A percentile compares a stretch with the other conserved stretches of the same genome.
Conservation (phyloP, 1,140 invertebrate genomes). For the Leguminivora glycinivorella region DNA sequence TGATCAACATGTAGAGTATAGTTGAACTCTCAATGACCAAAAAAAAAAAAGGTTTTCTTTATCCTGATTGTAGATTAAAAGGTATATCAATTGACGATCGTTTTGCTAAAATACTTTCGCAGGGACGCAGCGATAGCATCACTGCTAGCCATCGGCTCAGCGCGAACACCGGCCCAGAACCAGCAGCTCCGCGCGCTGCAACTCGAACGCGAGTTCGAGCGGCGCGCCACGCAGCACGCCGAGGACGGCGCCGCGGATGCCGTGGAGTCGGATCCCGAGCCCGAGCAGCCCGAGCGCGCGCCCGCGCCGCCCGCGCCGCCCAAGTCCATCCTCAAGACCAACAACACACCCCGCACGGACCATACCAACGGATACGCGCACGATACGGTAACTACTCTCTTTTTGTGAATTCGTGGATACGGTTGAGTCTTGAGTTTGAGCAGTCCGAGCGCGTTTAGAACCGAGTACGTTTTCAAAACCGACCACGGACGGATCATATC, state of each 20-base stretch:
- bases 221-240: conserved; percentile 90
- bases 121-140: conserved; percentile 92
- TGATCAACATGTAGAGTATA: too few relatives aligned
- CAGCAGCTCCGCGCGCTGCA: conserved; percentile 91
- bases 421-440: too few relatives aligned
- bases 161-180: conserved; percentile 88
- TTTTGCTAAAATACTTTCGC: too few relatives aligned
- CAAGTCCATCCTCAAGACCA: conserved; percentile 75
- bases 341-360: conserved; percentile 47
- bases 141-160: conserved; percentile 81
- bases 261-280: conserved; percentile 30
- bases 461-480: too few relatives aligned
- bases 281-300: conserved; percentile 49
- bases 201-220: conserved; percentile 93
- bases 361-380: conserved; percentile 57
- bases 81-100: conserved; percentile 40
- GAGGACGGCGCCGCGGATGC: conserved; percentile 71
- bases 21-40: too few relatives aligned
- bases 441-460: too few relatives aligned
- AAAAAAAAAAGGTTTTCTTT: too few relatives aligned
- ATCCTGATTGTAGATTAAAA: too few relatives aligned
- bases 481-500: too few relatives aligned
- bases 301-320: conserved; percentile 57
- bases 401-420: too few relatives aligned
- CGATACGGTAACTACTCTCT: conserved; percentile 34